A percentile compares a stretch with the other conserved stretches of the same genome.
These are phyloP conservation scores for Dryobates pubescens DNA, from an alignment of 2,797 vertebrate genomes.

Conservation along the genomic window DNA sequence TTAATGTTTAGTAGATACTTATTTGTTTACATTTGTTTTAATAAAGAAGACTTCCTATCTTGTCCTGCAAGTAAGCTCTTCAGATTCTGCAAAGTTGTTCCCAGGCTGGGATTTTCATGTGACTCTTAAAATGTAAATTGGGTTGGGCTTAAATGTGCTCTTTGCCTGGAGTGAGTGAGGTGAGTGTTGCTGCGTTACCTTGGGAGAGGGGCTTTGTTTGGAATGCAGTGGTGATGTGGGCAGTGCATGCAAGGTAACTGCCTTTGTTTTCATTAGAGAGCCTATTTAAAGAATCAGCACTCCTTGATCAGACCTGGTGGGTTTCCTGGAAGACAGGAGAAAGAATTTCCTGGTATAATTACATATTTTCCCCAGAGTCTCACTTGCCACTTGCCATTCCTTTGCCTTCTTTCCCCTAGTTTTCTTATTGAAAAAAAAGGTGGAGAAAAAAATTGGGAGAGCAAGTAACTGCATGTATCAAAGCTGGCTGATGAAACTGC, in stretches of 20 bases:
- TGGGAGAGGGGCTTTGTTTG: background rate
- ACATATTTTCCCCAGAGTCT: conserved; percentile 24
- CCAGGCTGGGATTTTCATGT: background rate
- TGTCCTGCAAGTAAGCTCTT: background rate
- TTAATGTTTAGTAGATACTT: background rate
- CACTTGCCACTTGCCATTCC: conserved; percentile 13
- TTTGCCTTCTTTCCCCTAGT: background rate
- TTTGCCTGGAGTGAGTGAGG: background rate
- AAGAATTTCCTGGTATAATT: conserved; percentile 61
- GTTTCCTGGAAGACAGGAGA: conserved; percentile 64
- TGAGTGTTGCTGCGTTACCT: fast-evolving
- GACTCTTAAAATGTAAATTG: background rate
- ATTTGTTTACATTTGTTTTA: background rate
- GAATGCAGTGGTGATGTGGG: background rate
- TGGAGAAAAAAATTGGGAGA: background rate
- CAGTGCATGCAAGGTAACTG: conserved; percentile 44
- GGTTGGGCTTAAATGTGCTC: fast-evolving
- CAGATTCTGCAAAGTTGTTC: background rate
- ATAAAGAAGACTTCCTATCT: background rate
- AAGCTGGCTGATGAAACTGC: background rate
- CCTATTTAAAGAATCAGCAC: conserved; percentile 49
- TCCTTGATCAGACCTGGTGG: conserved; percentile 53
- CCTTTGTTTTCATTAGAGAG: conserved; percentile 52
- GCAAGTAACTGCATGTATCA: background rate
- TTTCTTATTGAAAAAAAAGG: background rate